These are phyloP conservation scores for Ferrisia virgata DNA, from an alignment of 2,888 invertebrate genomes.

Conservation along the genomic window DNA sequence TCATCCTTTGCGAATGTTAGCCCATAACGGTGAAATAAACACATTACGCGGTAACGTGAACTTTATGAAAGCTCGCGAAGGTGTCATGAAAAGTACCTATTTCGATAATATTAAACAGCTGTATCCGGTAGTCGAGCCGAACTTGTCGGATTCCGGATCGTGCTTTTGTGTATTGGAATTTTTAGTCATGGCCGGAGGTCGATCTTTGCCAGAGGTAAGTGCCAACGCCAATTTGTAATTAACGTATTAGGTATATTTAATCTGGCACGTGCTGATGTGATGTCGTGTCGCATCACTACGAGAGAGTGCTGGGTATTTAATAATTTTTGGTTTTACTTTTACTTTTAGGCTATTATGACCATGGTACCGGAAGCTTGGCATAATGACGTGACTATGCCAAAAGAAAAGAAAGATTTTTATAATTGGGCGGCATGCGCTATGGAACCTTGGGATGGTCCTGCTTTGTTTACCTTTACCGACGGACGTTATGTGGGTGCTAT, in stretches of 20 bases:
- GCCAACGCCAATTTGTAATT: conserved; percentile 10
- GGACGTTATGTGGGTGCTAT: conserved; percentile 89
- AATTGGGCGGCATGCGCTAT: conserved; percentile 96
- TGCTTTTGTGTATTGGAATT: conserved; percentile 98
- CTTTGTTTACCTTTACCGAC: conserved; percentile 94
- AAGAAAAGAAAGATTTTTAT: conserved; percentile 91
- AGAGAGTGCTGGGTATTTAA: too few species aligned
- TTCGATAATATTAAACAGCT: conserved; percentile 81
- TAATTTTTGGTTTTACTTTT: not conserved
- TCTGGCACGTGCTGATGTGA: not conserved
- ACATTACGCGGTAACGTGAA: conserved; percentile 97
- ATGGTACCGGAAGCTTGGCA: conserved; percentile 99
- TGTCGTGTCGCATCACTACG: not conserved
- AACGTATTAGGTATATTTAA: not conserved
- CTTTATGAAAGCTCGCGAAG: conserved; percentile 97
- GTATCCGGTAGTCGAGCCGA: conserved; percentile 96
- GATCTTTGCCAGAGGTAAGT: conserved; percentile 79
- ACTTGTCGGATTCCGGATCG: conserved; percentile 95
- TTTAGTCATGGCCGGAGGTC: conserved; percentile 85
- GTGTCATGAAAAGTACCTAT: conserved; percentile 85
- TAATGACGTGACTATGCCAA: conserved; percentile 87
- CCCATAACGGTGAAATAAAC: conserved; percentile 99
- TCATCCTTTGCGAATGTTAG: conserved; percentile 92
- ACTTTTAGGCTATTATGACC: conserved; percentile 88
- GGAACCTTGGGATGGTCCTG: conserved; percentile 99